phyloP scores from a whole-genome alignment of 2,888 invertebrate genomes.

The Esperia sulphurella region DNA sequence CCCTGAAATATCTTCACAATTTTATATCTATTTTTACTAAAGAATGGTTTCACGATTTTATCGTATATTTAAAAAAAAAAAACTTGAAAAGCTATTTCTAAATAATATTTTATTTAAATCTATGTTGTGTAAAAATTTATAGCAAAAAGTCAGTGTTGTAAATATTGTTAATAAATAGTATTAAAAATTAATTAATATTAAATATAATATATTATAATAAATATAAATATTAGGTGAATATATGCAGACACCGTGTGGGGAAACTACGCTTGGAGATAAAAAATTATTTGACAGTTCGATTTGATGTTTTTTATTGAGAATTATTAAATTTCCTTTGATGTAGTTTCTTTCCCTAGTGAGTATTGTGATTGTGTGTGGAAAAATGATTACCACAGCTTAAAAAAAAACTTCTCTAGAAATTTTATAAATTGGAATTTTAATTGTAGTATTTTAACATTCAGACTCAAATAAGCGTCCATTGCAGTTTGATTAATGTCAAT shows the following conservation, averaged over 20 bases:
- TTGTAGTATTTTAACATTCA: neutral
- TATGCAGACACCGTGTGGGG: conserved; percentile 72
- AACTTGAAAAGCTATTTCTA: neutral
- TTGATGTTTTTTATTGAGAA: conserved; percentile 58
- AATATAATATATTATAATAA: conserved; percentile 1
- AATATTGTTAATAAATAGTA: conserved; percentile 40
- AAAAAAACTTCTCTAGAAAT: neutral
- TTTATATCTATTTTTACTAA: neutral
- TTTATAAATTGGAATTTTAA: neutral
- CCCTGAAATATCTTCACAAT: neutral
- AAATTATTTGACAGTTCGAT: conserved; percentile 65
- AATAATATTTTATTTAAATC: too few species aligned
- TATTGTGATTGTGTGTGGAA: conserved; percentile 45
- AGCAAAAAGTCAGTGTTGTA: conserved; percentile 38
- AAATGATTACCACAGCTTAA: neutral
- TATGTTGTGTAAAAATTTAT: neutral
- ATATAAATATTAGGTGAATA: conserved; percentile 27
- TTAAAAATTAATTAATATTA: conserved; percentile 11
- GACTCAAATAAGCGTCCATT: neutral
- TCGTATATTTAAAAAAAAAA: too few species aligned
- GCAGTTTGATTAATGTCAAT: too few species aligned
- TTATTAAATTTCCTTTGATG: conserved; percentile 54
- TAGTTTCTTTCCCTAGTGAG: conserved; percentile 69
- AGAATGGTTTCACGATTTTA: too few species aligned
- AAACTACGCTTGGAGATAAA: conserved; percentile 77